phyloP scores from a whole-genome alignment of 2,113 vertebrate genomes.

The Orientallactaga bullata region DNA sequence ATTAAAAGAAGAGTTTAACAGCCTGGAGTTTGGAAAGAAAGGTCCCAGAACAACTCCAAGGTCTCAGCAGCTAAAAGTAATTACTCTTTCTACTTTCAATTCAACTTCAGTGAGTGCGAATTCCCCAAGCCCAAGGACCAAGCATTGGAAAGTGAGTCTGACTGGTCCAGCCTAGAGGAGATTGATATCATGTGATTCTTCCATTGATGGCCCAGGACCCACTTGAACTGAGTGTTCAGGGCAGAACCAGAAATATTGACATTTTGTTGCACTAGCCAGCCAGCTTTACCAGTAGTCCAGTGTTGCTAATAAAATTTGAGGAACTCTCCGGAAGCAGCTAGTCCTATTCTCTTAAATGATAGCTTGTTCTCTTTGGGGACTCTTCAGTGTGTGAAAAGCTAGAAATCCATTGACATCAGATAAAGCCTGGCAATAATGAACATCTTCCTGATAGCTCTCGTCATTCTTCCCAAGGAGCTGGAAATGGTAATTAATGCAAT shows the following conservation, averaged over 20 bases:
- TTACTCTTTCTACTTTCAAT: neutral
- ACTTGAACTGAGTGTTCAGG: neutral
- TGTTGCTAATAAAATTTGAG: conserved; percentile 23
- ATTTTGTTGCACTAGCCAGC: neutral
- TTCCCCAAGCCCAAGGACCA: neutral
- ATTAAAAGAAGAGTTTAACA: neutral
- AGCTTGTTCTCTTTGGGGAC: conserved; percentile 39
- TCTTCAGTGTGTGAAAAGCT: conserved; percentile 13
- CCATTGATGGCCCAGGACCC: neutral
- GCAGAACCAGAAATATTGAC: neutral
- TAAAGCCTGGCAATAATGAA: conserved; percentile 70
- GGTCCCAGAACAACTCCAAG: accelerated
- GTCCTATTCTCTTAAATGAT: neutral
- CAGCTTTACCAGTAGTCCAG: neutral
- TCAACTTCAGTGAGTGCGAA: neutral
- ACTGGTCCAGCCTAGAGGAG: neutral
- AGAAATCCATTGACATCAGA: conserved; percentile 61
- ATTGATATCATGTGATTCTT: neutral
- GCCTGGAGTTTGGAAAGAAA: neutral
- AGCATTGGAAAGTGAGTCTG: neutral
- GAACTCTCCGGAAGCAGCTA: neutral
- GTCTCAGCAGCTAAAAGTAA: neutral
- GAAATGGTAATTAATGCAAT: conserved; percentile 76
- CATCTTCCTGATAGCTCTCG: conserved; percentile 69
- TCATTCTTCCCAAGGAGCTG: conserved; percentile 63